These are phyloP conservation scores for Elmis aenea DNA, from an alignment of 2,888 invertebrate species.

Conservation along the genomic window DNA sequence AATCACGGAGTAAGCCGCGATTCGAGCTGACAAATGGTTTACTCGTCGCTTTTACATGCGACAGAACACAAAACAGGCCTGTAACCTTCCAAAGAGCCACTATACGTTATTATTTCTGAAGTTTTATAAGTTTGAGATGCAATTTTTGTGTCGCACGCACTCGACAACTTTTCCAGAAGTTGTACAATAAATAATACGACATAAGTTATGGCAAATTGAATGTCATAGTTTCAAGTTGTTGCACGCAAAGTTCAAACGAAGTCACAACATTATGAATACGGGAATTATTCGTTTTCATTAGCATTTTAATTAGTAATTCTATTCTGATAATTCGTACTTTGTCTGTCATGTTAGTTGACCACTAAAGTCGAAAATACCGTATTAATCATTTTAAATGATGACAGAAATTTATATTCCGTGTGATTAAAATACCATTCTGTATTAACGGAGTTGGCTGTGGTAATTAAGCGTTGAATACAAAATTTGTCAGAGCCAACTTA, in stretches of 20 bases:
- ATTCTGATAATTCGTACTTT: too few species aligned
- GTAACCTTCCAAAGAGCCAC: slow-evolving; percentile 12
- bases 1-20: slow-evolving; percentile 19
- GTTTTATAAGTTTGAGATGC: slow-evolving; percentile 23
- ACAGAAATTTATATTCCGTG: too few species aligned
- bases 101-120: slow-evolving; percentile 21
- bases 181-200: slow-evolving; percentile 28
- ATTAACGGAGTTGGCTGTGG: too few species aligned
- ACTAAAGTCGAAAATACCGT: too few species aligned
- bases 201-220: slow-evolving; percentile 33
- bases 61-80: slow-evolving; percentile 5
- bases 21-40: slow-evolving; percentile 9
- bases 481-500: too few species aligned
- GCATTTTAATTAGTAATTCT: slow-evolving; percentile 20
- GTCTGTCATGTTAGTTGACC: too few species aligned
- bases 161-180: slow-evolving; percentile 25
- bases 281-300: slow-evolving; percentile 15
- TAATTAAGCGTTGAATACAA: too few species aligned
- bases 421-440: too few species aligned
- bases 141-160: slow-evolving; percentile 29
- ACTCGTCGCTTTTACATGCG: slow-evolving; percentile 1
- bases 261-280: slow-evolving; percentile 14
- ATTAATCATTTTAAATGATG: too few species aligned
- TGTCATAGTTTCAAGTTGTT: slow-evolving; percentile 24
- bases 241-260: slow-evolving; percentile 18